Percentiles rank a stretch among this genome's conserved stretches.
Evolutionary conservation across 2,888 invertebrate genomes (phyloP).

Genomic region (Leptura quadrifasciata): DNA sequence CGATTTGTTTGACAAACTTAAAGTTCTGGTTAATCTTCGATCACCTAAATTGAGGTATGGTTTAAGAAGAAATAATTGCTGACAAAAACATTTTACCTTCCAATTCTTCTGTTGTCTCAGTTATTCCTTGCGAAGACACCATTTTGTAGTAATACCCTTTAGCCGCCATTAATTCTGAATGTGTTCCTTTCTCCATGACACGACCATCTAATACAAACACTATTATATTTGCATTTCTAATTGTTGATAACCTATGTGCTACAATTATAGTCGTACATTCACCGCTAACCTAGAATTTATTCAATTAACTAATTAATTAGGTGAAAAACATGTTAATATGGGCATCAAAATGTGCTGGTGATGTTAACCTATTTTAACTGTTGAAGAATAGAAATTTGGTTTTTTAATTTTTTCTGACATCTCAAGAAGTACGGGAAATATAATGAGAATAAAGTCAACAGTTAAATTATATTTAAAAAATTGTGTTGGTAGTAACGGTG

Average conservation of each 20-base stretch:
- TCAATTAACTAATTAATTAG: background rate
- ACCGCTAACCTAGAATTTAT: slow-evolving; percentile 76
- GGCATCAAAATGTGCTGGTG: too few relatives aligned
- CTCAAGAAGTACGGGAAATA: too few relatives aligned
- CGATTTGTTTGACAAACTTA: slow-evolving; percentile 51
- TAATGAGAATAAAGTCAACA: too few relatives aligned
- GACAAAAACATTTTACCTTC: slow-evolving; percentile 64
- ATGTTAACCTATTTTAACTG: too few relatives aligned
- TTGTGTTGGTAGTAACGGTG: too few relatives aligned
- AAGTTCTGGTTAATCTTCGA: slow-evolving; percentile 41
- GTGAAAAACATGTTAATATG: too few relatives aligned
- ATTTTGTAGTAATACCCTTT: slow-evolving; percentile 82
- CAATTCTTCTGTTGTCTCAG: slow-evolving; percentile 58
- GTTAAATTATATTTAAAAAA: too few relatives aligned
- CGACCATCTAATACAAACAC: slow-evolving; percentile 81
- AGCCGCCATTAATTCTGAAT: slow-evolving; percentile 79
- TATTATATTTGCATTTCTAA: slow-evolving; percentile 82
- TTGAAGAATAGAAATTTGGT: too few relatives aligned
- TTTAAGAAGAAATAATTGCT: background rate
- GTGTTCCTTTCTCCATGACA: slow-evolving; percentile 82
- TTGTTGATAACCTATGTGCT: slow-evolving; percentile 85
- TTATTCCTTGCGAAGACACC: slow-evolving; percentile 79
- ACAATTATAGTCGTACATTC: slow-evolving; percentile 86
- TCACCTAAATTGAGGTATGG: slow-evolving; percentile 40
- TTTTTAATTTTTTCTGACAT: too few relatives aligned